Conservation (phyloP, 1,140 invertebrate species). For the Drosophila tani region DNA sequence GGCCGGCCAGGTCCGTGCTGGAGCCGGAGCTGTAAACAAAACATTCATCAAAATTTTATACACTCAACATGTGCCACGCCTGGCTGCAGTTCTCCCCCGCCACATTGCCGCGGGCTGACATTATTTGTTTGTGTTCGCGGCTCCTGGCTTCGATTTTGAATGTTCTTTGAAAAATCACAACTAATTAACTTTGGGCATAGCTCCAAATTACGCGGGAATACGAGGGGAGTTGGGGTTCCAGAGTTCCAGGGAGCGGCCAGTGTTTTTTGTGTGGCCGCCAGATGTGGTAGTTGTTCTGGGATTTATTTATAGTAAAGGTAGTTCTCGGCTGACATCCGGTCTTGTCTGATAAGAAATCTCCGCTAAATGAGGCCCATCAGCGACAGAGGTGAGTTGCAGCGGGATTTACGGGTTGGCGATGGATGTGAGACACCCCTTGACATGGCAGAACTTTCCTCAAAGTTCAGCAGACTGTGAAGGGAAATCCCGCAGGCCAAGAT, state of each 20-base stretch:
- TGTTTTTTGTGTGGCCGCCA: slow-evolving; percentile 23
- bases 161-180: slow-evolving; percentile 84
- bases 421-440: not conserved
- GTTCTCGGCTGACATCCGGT: slow-evolving; percentile 42
- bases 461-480: slow-evolving; percentile 31
- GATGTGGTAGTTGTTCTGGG: slow-evolving; percentile 16
- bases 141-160: slow-evolving; percentile 69
- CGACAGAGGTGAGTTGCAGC: slow-evolving; percentile 34
- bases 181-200: slow-evolving; percentile 77
- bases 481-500: slow-evolving; percentile 5
- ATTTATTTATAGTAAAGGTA: slow-evolving; percentile 55
- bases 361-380: slow-evolving; percentile 54
- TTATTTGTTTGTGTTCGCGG: slow-evolving; percentile 62
- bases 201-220: slow-evolving; percentile 29
- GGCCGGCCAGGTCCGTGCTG: not conserved
- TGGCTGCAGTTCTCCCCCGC: slow-evolving; percentile 26
- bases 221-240: slow-evolving; percentile 10
- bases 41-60: slow-evolving; percentile 83
- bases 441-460: slow-evolving; percentile 13
- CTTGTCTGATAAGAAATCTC: slow-evolving; percentile 43
- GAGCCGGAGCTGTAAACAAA: slow-evolving; percentile 68
- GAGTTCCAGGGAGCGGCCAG: not conserved
- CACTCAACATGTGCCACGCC: slow-evolving; percentile 78
- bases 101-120: slow-evolving; percentile 40
- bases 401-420: not conserved